Evolutionary conservation across 2,797 vertebrate species (phyloP).

Genomic region (Cyprinella venusta): DNA sequence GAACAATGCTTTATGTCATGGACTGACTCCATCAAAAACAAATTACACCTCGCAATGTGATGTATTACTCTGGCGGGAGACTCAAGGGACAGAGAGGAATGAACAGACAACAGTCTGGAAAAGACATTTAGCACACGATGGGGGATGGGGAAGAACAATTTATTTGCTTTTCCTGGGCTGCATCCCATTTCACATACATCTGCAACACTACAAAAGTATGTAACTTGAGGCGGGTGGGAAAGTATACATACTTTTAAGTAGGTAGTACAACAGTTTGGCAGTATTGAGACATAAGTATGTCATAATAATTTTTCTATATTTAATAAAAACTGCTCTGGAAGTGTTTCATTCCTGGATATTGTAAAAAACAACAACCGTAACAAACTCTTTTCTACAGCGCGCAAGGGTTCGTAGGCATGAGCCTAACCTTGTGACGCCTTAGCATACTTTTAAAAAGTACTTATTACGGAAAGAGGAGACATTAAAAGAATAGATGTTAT

Average conservation of each 20-base stretch:
- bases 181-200: neutral
- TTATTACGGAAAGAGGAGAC: neutral
- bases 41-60: conserved; percentile 51
- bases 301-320: neutral
- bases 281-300: neutral
- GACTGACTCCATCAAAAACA: conserved; percentile 45
- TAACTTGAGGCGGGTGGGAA: neutral
- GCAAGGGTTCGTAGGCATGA: neutral
- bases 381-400: neutral
- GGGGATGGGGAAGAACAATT: neutral
- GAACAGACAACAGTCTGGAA: conserved; percentile 26
- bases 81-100: conserved; percentile 33
- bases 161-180: neutral
- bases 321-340: neutral
- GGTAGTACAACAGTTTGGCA: neutral
- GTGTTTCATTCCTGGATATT: neutral
- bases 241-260: neutral
- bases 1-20: conserved; percentile 29
- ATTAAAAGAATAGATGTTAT: too few species aligned
- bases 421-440: neutral
- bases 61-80: conserved; percentile 37
- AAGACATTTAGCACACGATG: conserved; percentile 48
- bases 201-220: neutral
- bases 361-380: too few species aligned
- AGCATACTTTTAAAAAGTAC: neutral